phyloP scores from a whole-genome alignment of 2,888 invertebrate genomes.

The Amorpha juglandis region DNA sequence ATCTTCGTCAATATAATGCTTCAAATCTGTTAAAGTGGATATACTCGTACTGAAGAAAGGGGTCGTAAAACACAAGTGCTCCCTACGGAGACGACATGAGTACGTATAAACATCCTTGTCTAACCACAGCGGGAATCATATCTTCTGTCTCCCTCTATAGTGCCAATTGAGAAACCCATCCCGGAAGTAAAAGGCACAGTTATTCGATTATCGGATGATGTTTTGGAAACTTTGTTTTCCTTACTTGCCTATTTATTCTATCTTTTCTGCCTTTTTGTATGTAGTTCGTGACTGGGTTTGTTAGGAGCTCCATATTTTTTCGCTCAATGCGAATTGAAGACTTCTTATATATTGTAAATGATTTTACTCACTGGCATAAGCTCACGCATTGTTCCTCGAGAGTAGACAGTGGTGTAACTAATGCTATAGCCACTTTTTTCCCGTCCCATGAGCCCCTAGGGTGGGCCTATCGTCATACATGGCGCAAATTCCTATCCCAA shows the following conservation, averaged over 20 bases:
- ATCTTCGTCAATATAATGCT: neutral
- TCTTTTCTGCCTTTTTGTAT: neutral
- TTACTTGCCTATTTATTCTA: neutral
- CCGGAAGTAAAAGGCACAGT: conserved; percentile 36
- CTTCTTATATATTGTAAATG: neutral
- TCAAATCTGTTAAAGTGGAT: conserved; percentile 33
- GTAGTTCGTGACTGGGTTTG: neutral
- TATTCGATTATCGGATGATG: conserved; percentile 43
- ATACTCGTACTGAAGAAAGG: conserved; percentile 40
- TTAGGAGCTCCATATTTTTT: too few species aligned
- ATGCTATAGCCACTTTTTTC: too few species aligned
- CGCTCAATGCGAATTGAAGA: neutral
- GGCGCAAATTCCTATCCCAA: too few species aligned
- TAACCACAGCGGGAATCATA: neutral
- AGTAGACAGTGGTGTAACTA: too few species aligned
- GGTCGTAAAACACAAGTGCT: conserved; percentile 42
- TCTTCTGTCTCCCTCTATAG: neutral
- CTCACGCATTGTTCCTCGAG: too few species aligned
- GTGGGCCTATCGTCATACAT: too few species aligned
- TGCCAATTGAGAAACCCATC: neutral
- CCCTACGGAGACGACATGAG: conserved; percentile 27
- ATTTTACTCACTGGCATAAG: neutral
- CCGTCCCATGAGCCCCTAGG: too few species aligned
- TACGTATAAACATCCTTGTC: neutral
- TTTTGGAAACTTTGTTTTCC: conserved; percentile 29